Evolutionary conservation across 2,888 invertebrate species (phyloP).

Genomic region (Pterobdella sp.): DNA sequence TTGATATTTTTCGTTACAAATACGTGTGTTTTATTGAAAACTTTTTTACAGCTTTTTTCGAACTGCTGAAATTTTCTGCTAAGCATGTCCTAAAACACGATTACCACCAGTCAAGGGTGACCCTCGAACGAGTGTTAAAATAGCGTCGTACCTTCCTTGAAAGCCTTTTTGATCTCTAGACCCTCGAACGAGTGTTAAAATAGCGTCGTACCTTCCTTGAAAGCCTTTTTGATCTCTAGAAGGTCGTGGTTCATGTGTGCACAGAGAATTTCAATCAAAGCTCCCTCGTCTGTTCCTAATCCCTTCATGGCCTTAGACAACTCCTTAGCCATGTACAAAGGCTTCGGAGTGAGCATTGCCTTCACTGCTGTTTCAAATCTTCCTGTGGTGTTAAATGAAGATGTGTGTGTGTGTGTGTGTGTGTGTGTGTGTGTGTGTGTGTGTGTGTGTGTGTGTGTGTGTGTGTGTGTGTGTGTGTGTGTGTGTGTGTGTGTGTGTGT

Average conservation of each 20-base stretch:
- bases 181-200: too few relatives aligned
- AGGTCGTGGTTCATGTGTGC: slow-evolving; percentile 27
- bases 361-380: slow-evolving; percentile 19
- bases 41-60: too few relatives aligned
- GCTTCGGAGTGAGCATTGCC: slow-evolving; percentile 25
- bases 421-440: not conserved
- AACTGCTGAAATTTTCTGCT: too few relatives aligned
- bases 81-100: too few relatives aligned
- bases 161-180: slow-evolving; percentile 21
- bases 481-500: not conserved
- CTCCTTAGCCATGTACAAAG: slow-evolving; percentile 22
- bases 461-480: not conserved
- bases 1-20: too few relatives aligned
- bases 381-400: not conserved
- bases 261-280: slow-evolving; percentile 23
- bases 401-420: not conserved
- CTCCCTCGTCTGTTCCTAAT: slow-evolving; percentile 18
- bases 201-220: slow-evolving; percentile 27
- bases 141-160: slow-evolving; percentile 27
- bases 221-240: slow-evolving; percentile 20
- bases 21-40: too few relatives aligned
- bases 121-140: too few relatives aligned
- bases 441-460: not conserved
- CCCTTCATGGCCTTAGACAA: slow-evolving; percentile 28
- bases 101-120: too few relatives aligned